Conservation (phyloP, 2,113 vertebrate genomes). For the Herpetotheres cachinnans region DNA sequence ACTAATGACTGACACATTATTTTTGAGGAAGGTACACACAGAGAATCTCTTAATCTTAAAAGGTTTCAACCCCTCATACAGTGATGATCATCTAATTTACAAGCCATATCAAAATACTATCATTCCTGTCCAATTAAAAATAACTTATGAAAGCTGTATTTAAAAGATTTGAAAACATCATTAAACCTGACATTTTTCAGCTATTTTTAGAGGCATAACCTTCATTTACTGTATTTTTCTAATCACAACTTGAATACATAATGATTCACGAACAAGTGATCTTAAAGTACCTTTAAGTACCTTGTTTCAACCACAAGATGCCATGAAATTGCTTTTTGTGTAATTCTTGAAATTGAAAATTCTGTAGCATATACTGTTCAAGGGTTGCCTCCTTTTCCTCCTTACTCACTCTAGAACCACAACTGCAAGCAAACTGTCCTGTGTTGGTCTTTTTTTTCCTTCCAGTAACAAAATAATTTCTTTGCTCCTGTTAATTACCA, state of each 20-base stretch:
- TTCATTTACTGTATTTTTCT: not conserved
- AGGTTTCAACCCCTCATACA: not conserved
- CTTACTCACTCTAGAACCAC: not conserved
- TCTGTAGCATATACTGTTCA: not conserved
- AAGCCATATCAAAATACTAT: not conserved
- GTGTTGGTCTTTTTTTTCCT: not conserved
- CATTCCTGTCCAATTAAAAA: not conserved
- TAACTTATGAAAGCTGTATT: not conserved
- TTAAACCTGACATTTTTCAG: not conserved
- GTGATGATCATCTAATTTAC: fast-evolving
- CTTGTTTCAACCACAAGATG: not conserved
- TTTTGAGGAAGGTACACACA: not conserved
- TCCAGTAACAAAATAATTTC: not conserved
- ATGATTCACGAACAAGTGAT: not conserved
- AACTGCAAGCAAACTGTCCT: not conserved
- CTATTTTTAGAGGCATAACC: not conserved
- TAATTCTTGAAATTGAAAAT: too few species aligned
- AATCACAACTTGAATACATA: not conserved
- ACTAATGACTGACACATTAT: not conserved
- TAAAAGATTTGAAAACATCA: not conserved
- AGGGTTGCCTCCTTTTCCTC: not conserved
- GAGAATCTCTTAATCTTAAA: not conserved
- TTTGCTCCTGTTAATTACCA: not conserved
- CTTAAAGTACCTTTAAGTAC: not conserved
- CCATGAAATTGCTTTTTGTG: not conserved